phyloP scores from a whole-genome alignment of 2,797 vertebrate species.

The Liparis tanakae region DNA sequence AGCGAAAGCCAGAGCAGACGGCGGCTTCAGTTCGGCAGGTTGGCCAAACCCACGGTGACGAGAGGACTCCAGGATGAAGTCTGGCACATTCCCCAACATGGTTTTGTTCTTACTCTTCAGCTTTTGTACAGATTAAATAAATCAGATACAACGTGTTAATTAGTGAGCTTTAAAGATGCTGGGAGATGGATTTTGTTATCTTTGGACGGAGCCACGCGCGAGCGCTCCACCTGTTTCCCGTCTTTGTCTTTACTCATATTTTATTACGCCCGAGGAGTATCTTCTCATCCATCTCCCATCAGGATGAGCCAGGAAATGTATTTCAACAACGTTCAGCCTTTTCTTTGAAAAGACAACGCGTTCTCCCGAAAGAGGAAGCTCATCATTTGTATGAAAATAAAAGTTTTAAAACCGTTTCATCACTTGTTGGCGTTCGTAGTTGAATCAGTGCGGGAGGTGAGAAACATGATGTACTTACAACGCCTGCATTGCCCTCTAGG shows the following conservation, averaged over 20 bases:
- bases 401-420: background rate
- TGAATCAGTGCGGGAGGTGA: background rate
- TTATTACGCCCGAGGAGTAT: background rate
- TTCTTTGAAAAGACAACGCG: background rate
- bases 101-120: background rate
- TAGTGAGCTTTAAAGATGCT: background rate
- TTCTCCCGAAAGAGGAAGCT: background rate
- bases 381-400: background rate
- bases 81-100: background rate
- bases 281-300: background rate
- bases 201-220: background rate
- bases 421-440: background rate
- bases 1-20: background rate
- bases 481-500: background rate
- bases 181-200: background rate
- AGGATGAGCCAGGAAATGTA: background rate
- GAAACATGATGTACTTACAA: background rate
- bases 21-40: background rate
- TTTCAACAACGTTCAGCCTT: background rate
- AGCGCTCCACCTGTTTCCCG: background rate
- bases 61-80: background rate
- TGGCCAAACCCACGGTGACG: constrained; percentile 8
- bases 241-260: constrained; percentile 1
- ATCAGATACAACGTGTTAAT: background rate
- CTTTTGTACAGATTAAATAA: background rate